A percentile compares a stretch with the other conserved stretches of the same genome.
These are phyloP conservation scores for Poicephalus gulielmi DNA, from an alignment of 2,113 vertebrate genomes.

Conservation along the genomic window DNA sequence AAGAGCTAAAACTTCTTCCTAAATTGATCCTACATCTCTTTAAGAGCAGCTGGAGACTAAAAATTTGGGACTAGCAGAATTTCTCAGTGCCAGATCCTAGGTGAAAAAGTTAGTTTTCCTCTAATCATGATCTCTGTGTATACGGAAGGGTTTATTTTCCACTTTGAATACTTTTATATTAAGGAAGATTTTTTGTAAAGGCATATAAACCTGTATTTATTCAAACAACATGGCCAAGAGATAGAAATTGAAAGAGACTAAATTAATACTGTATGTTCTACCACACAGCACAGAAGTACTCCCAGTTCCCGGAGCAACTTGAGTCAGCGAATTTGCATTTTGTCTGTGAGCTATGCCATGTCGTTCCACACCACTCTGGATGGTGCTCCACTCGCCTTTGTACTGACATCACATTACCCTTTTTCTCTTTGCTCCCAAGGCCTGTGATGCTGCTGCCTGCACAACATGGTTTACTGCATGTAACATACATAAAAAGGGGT, in stretches of 20 bases:
- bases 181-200: background rate
- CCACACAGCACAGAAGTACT: background rate
- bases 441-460: background rate
- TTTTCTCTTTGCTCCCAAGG: background rate
- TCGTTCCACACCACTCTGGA: background rate
- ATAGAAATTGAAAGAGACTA: background rate
- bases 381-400: background rate
- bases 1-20: background rate
- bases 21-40: background rate
- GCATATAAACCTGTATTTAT: background rate
- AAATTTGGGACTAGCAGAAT: background rate
- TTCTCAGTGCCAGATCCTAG: background rate
- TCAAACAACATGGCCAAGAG: background rate
- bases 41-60: background rate
- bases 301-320: background rate
- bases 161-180: background rate
- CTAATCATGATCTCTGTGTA: background rate
- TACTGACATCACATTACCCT: background rate
- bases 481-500: background rate
- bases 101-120: background rate
- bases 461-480: background rate
- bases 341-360: background rate
- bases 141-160: background rate
- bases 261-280: background rate
- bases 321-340: background rate